Evolutionary conservation across 2,888 invertebrate species (phyloP).

Genomic region (Ectobius pallidus): DNA sequence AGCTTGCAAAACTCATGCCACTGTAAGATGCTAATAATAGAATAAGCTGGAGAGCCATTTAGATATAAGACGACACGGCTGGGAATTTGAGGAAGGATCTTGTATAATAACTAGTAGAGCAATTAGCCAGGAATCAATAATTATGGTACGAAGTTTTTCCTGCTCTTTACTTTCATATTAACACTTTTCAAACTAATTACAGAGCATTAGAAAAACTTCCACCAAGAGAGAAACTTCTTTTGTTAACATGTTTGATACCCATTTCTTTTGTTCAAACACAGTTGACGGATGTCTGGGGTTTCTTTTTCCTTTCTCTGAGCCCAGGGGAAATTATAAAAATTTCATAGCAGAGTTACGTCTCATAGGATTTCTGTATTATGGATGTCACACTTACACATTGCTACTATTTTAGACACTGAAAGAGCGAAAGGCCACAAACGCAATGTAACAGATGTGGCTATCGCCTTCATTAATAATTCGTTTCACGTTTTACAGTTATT

Average conservation of each 20-base stretch:
- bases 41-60: too few species aligned
- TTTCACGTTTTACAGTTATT: too few species aligned
- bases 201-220: neutral
- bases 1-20: too few species aligned
- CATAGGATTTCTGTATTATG: neutral
- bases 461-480: too few species aligned
- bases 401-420: neutral
- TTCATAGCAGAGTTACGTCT: neutral
- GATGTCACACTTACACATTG: neutral
- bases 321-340: conserved; percentile 19
- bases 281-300: neutral
- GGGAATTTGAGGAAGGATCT: neutral
- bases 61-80: too few species aligned
- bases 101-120: neutral
- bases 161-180: neutral
- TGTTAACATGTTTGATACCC: neutral
- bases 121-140: neutral
- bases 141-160: neutral
- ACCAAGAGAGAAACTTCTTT: neutral
- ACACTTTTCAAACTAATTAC: neutral
- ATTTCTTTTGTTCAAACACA: neutral
- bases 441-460: too few species aligned
- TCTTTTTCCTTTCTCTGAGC: neutral
- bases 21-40: too few species aligned
- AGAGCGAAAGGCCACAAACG: neutral